Base-by-base conservation (phyloP, 2,797 vertebrate species). In the Lophotriccus pileatus region DNA sequence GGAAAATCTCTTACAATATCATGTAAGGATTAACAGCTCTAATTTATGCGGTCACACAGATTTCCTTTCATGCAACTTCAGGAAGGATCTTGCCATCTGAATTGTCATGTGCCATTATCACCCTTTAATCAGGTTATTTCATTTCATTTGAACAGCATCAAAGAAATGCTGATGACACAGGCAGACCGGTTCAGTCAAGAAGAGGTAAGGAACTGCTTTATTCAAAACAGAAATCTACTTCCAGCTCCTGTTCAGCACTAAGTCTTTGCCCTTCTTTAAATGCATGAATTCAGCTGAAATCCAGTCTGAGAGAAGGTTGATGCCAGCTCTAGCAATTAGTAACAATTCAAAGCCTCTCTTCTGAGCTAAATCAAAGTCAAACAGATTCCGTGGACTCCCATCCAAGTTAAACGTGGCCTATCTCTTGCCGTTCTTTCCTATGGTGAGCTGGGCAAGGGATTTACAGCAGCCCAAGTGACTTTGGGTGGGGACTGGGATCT, bases 131-230 rank as follows among this genome's bases (percentile, higher is more conserved):
- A 89, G 91, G 81, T 89, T 91, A 88, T 97, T 95, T 80, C 67
- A 0, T 97, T 95, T 90, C 94, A 80, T 93, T 83, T 58, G 67
- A 62, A 76, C 97, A 98, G 98, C 97, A 98, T 99, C 97, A 98
- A 98, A 97, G 98, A 98, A 98, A 98, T 98, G 97, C 98, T 98
- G 16, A 97, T 98, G 98, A 99, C 98, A 81, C 97, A 97, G 96
- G 98, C 98, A 62, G 98, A 98, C 97, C 98, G 98, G 79, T 99
- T 99, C 98, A 98, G 97, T 41, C 98, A 98, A 91, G 98, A 98
- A 85, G 98, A 99, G 98, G 99, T 99, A 97, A 98, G 98, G 41
- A 27, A n/a, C 22, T 64, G 19, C 60, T 75, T 88, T 76, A 74
- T 49, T 84, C 44, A 46, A 30, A 89, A 17, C 7, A 52, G 32